phyloP scores from a whole-genome alignment of 2,113 vertebrate species.

The Pseudopipra pipra region DNA sequence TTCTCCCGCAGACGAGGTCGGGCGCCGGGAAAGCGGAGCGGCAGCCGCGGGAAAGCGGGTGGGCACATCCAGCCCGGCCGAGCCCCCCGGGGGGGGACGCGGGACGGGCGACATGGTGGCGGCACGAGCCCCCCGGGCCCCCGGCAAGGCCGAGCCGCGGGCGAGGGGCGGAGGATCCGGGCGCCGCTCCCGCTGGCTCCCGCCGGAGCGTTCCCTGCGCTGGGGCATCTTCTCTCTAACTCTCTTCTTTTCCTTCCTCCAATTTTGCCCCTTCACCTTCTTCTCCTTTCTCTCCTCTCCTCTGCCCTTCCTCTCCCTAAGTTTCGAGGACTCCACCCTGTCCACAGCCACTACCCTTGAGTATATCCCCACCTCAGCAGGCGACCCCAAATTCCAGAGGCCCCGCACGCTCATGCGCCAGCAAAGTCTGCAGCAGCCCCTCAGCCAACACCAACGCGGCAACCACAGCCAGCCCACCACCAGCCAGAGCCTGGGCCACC shows the following conservation, averaged over 20 bases:
- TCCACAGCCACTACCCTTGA: slow-evolving; percentile 92
- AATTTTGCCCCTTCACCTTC: slow-evolving; percentile 77
- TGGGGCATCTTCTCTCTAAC: slow-evolving; percentile 85
- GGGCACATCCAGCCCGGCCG: neutral
- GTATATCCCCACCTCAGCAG: slow-evolving; percentile 89
- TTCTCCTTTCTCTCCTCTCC: slow-evolving; percentile 79
- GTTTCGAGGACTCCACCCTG: slow-evolving; percentile 91
- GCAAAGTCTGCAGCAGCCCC: slow-evolving; percentile 95
- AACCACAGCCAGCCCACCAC: slow-evolving; percentile 88
- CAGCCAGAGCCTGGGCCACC: slow-evolving; percentile 95
- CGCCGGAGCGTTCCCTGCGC: slow-evolving; percentile 67
- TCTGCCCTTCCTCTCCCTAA: slow-evolving; percentile 76
- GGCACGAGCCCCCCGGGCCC: neutral
- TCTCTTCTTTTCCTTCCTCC: slow-evolving; percentile 81
- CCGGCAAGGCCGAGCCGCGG: neutral
- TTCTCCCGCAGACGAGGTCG: slow-evolving; percentile 40
- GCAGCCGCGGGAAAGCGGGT: slow-evolving; percentile 6
- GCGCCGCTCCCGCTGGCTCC: slow-evolving; percentile 15
- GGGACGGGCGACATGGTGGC: neutral
- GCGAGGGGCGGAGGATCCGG: neutral
- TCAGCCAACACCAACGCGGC: slow-evolving; percentile 85
- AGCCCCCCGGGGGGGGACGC: neutral
- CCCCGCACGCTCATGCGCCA: slow-evolving; percentile 93
- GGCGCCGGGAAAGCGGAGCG: neutral
- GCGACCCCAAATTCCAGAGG: slow-evolving; percentile 82